These are phyloP conservation scores for Acleris sparsana DNA, from an alignment of 2,888 invertebrate genomes.

Conservation along the genomic window DNA sequence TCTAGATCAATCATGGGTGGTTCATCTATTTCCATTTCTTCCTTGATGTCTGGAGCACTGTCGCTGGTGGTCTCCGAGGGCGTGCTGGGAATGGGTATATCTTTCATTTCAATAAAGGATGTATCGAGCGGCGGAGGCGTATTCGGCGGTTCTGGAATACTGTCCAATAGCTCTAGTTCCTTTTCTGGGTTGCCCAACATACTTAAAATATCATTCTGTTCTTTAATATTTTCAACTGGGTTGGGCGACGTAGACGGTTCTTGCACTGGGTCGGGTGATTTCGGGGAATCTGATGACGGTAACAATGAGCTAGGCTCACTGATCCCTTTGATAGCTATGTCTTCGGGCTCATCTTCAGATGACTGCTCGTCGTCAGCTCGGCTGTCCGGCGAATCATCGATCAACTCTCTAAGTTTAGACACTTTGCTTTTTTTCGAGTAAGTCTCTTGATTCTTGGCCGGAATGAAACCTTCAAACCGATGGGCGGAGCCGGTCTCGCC, in stretches of 20 bases:
- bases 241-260: constrained; percentile 54
- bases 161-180: constrained; percentile 41
- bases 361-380: constrained; percentile 81
- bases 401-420: constrained; percentile 71
- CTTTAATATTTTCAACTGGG: constrained; percentile 46
- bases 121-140: constrained; percentile 57
- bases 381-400: constrained; percentile 78
- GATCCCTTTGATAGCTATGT: constrained; percentile 55
- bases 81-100: constrained; percentile 33
- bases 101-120: constrained; percentile 29
- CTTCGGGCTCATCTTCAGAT: constrained; percentile 75
- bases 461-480: constrained; percentile 82
- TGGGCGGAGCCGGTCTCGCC: constrained; percentile 80
- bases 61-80: constrained; percentile 25
- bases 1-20: constrained; percentile 31
- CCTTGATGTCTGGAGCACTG: constrained; percentile 26
- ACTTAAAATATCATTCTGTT: constrained; percentile 40
- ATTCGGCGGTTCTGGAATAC: constrained; percentile 59
- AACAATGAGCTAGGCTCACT: constrained; percentile 52
- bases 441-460: constrained; percentile 82
- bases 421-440: constrained; percentile 81
- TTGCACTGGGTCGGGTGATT: constrained; percentile 53
- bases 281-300: constrained; percentile 49
- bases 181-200: constrained; percentile 33
- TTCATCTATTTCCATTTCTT: constrained; percentile 20